Evolutionary conservation across 2,888 invertebrate genomes (phyloP).

Genomic region (Sclerodermus sp.): DNA sequence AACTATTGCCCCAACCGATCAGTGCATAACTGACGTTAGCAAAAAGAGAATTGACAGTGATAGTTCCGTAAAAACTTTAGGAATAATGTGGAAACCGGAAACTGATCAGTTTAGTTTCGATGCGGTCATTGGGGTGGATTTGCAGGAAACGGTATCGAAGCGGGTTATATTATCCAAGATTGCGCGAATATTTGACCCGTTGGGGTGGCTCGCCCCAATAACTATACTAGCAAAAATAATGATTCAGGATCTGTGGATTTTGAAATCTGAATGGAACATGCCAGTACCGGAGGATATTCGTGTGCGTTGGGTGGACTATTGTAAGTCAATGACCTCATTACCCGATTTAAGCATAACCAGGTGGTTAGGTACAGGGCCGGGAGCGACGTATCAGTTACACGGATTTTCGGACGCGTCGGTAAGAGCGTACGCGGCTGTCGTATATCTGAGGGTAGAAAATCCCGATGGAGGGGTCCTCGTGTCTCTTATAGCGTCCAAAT

Average conservation of each 20-base stretch:
- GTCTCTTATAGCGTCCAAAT: slow-evolving; percentile 3
- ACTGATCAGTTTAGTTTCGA: slow-evolving; percentile 2
- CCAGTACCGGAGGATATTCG: slow-evolving; percentile 6
- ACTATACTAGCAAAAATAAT: slow-evolving; percentile 15
- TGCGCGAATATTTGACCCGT: slow-evolving; percentile 17
- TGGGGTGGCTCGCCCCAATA: slow-evolving; percentile 14
- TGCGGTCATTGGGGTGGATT: not conserved
- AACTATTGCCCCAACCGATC: too few relatives aligned
- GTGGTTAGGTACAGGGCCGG: not conserved
- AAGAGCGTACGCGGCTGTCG: not conserved
- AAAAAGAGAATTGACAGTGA: not conserved
- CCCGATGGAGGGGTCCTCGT: not conserved
- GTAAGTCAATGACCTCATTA: not conserved
- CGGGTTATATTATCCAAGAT: slow-evolving; percentile 10
- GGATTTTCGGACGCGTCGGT: not conserved
- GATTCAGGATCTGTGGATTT: slow-evolving; percentile 16
- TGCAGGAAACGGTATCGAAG: slow-evolving; percentile 2
- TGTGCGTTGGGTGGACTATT: slow-evolving; percentile 6
- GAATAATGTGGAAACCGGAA: slow-evolving; percentile 12
- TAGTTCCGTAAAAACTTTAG: slow-evolving; percentile 1
- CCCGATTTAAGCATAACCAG: not conserved
- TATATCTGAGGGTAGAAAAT: not conserved
- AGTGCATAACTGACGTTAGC: too few relatives aligned
- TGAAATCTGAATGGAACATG: slow-evolving; percentile 14
- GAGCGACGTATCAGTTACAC: not conserved